These are phyloP conservation scores for Microtus pennsylvanicus DNA, from an alignment of 2,113 vertebrate species.

Conservation along the genomic window DNA sequence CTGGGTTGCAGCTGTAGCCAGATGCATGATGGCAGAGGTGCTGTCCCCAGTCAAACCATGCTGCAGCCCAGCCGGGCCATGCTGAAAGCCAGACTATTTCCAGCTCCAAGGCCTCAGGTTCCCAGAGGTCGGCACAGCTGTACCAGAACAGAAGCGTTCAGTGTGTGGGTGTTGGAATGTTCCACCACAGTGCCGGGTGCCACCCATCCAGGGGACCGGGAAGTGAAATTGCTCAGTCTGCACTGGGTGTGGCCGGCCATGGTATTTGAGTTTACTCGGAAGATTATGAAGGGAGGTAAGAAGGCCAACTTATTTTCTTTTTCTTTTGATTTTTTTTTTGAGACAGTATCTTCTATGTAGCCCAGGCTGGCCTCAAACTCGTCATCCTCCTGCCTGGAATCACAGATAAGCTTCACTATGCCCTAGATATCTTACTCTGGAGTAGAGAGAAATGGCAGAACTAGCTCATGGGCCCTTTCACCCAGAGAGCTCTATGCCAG, in stretches of 20 bases:
- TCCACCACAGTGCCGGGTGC: neutral
- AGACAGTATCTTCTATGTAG: neutral
- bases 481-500: neutral
- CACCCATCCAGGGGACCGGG: neutral
- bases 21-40: neutral
- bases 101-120: neutral
- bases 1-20: too few species aligned
- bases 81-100: neutral
- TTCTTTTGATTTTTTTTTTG: neutral
- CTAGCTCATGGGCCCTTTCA: neutral
- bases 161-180: constrained; percentile 35
- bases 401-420: neutral
- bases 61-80: neutral
- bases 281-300: too few species aligned
- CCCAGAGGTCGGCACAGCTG: neutral
- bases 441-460: neutral
- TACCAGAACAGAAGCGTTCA: neutral
- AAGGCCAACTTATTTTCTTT: neutral
- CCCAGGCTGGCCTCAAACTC: neutral
- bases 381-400: neutral
- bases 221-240: constrained; percentile 68
- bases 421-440: neutral
- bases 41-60: neutral
- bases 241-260: accelerated
- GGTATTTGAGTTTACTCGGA: neutral